Conservation (phyloP, 2,888 invertebrate genomes). For the Catonia carolina region DNA sequence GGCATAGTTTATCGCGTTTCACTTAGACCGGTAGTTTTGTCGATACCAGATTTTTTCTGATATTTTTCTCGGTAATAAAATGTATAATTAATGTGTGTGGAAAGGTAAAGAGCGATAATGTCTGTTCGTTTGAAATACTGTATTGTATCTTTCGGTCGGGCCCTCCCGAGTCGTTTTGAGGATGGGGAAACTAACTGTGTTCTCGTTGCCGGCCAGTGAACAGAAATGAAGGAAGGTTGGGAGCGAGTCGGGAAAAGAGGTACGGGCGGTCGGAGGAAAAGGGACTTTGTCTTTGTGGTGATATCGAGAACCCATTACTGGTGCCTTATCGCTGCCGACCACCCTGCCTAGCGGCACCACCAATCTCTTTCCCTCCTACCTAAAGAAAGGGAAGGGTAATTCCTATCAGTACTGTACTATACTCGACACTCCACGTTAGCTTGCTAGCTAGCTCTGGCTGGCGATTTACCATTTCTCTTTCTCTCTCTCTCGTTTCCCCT, state of each 20-base stretch:
- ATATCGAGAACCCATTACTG: constrained; percentile 12
- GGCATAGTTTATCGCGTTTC: no score
- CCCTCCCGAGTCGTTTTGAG: constrained; percentile 4
- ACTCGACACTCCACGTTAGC: neutral
- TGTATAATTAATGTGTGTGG: no score
- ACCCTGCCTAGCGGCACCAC: neutral
- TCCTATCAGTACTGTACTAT: neutral
- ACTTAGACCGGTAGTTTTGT: no score
- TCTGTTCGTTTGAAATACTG: no score
- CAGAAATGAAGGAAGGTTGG: no score
- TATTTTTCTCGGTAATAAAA: no score
- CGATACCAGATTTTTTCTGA: no score
- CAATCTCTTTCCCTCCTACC: neutral
- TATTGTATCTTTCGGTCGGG: no score
- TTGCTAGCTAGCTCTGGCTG: neutral
- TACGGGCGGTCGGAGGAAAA: neutral
- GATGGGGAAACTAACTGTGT: no score
- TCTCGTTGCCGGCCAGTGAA: no score
- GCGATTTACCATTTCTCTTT: neutral
- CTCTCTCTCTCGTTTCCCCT: neutral
- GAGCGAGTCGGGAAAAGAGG: neutral
- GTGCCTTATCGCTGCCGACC: neutral
- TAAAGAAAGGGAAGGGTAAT: neutral
- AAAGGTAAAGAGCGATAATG: no score
- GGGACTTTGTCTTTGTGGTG: constrained; percentile 12